Evolutionary conservation across 2,113 vertebrate genomes (phyloP).

Genomic region (Corynorhinus townsendii): DNA sequence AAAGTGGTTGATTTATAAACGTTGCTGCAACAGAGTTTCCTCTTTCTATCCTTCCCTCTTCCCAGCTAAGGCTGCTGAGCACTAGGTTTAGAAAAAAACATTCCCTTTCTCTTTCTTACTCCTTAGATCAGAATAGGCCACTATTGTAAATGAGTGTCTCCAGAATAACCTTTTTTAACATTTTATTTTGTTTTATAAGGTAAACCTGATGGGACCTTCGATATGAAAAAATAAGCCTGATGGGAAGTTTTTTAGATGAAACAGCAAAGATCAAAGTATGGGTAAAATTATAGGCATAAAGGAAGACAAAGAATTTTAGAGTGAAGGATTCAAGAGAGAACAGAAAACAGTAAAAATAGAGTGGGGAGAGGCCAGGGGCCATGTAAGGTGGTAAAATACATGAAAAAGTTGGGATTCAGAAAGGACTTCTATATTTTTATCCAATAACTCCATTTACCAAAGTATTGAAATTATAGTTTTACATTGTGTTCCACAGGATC

Average conservation of each 20-base stretch:
- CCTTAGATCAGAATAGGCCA: not conserved
- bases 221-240: not conserved
- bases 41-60: not conserved
- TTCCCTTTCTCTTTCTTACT: not conserved
- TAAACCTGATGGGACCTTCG: not conserved
- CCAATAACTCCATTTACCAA: not conserved
- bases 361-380: not conserved
- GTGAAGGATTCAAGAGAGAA: not conserved
- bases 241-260: not conserved
- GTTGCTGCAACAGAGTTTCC: not conserved
- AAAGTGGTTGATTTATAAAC: not conserved
- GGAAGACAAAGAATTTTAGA: not conserved
- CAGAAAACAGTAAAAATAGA: not conserved
- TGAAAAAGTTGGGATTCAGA: not conserved
- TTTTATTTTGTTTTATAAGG: conserved; percentile 6
- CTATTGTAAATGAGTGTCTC: not conserved
- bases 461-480: not conserved
- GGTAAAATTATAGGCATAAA: not conserved
- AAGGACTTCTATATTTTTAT: not conserved
- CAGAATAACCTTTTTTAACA: not conserved
- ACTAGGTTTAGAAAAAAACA: not conserved
- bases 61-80: not conserved
- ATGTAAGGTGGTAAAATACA: not conserved
- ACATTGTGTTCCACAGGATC: not conserved
- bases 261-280: not conserved